A percentile compares a stretch with the other conserved stretches of the same genome.
Conservation (phyloP, 2,797 vertebrate species). For the Chaetophractus vellerosus region DNA sequence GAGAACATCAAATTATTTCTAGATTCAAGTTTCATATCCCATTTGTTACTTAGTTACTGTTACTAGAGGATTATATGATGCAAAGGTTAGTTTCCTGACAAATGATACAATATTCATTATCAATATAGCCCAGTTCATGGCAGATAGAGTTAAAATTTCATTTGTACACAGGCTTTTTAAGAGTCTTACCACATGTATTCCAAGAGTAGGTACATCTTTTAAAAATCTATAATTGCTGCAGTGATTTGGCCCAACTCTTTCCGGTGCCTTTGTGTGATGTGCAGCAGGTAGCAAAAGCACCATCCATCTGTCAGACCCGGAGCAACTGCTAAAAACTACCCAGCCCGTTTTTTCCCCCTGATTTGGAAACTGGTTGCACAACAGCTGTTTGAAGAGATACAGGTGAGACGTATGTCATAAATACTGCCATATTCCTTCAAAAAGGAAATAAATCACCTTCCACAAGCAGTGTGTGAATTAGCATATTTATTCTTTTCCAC, state of each 20-base stretch:
- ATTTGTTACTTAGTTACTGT: conserved; percentile 77
- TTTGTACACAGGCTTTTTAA: conserved; percentile 71
- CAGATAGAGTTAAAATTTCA: conserved; percentile 79
- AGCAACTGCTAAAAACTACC: conserved; percentile 57
- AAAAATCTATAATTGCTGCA: conserved; percentile 68
- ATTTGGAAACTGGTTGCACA: conserved; percentile 76
- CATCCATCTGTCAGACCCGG: conserved; percentile 55
- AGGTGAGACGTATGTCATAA: conserved; percentile 77
- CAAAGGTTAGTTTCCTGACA: conserved; percentile 73
- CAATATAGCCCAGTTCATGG: conserved; percentile 70
- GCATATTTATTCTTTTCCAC: conserved; percentile 81
- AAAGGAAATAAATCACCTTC: conserved; percentile 78
- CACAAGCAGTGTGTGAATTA: conserved; percentile 72
- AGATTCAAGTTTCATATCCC: conserved; percentile 74
- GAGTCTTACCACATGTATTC: conserved; percentile 74
- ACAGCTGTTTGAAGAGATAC: conserved; percentile 81
- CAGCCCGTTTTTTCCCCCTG: conserved; percentile 7
- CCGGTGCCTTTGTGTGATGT: conserved; percentile 10
- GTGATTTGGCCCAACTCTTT: conserved; percentile 22
- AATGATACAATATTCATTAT: conserved; percentile 63
- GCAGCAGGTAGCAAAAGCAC: conserved; percentile 38
- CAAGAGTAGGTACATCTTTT: conserved; percentile 70
- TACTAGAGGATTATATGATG: conserved; percentile 73
- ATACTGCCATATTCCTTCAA: conserved; percentile 78
- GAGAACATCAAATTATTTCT: conserved; percentile 32